phyloP scores from a whole-genome alignment of 1,140 invertebrate genomes.

The Zaprionus davidi region DNA sequence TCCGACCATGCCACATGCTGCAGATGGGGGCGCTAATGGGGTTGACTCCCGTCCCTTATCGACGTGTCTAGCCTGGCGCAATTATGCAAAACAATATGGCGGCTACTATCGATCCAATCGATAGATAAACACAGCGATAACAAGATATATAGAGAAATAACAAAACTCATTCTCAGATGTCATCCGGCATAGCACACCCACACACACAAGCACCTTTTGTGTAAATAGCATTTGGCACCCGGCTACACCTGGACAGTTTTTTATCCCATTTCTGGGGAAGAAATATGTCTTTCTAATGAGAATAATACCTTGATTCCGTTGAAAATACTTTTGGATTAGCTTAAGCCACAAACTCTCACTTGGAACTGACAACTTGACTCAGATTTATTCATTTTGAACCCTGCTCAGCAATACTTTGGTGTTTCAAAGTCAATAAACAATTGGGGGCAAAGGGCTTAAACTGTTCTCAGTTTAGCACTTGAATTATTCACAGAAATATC shows the following conservation, averaged over 20 bases:
- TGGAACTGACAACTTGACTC: background rate
- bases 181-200: conserved; percentile 5
- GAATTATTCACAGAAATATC: background rate
- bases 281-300: background rate
- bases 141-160: conserved; percentile 36
- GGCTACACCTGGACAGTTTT: conserved; percentile 20
- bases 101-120: conserved; percentile 67
- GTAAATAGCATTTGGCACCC: background rate
- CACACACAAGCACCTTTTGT: conserved; percentile 1
- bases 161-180: conserved; percentile 22
- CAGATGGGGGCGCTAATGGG: conserved; percentile 61
- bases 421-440: background rate
- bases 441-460: background rate
- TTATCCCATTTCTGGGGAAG: background rate
- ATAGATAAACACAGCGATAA: conserved; percentile 25
- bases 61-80: conserved; percentile 43
- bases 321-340: background rate
- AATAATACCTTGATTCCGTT: background rate
- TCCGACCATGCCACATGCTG: conserved; percentile 43
- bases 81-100: conserved; percentile 80
- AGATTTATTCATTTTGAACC: background rate
- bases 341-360: background rate
- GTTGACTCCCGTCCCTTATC: conserved; percentile 45
- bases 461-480: background rate
- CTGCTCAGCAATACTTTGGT: background rate